phyloP scores from a whole-genome alignment of 2,797 vertebrate species.

The Phoebastria nigripes region DNA sequence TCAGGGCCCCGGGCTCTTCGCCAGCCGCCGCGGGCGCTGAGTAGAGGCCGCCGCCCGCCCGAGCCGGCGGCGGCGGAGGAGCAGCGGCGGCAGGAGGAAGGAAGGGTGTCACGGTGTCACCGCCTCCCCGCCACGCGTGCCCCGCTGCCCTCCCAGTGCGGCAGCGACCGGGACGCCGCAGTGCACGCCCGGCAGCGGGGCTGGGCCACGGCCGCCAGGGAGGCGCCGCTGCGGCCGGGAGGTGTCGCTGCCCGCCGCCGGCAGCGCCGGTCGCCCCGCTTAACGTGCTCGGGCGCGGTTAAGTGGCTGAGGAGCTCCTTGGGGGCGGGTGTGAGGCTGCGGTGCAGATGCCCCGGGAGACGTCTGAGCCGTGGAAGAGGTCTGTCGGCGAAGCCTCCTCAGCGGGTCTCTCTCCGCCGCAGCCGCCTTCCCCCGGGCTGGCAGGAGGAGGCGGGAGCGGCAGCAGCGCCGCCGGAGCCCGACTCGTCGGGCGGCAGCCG shows the following conservation, averaged over 20 bases:
- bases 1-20: too few relatives aligned
- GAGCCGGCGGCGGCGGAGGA: too few relatives aligned
- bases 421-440: too few relatives aligned
- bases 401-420: background rate
- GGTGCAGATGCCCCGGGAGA: background rate
- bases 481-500: background rate
- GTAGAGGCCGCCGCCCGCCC: background rate
- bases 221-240: background rate
- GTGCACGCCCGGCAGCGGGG: too few relatives aligned
- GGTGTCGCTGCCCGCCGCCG: background rate
- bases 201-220: too few relatives aligned
- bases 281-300: background rate
- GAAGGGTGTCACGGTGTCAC: background rate
- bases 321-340: too few relatives aligned
- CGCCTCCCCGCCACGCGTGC: too few relatives aligned
- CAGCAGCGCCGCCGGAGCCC: background rate
- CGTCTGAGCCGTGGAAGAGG: background rate
- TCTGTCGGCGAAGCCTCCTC: background rate
- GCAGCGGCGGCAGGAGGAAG: too few relatives aligned
- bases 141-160: background rate
- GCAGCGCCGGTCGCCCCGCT: too few relatives aligned
- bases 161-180: background rate
- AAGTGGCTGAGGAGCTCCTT: background rate
- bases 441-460: too few relatives aligned
- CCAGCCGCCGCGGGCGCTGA: too few relatives aligned